Conservation (phyloP, 1,140 invertebrate genomes). For the Lasaia peninsularis region DNA sequence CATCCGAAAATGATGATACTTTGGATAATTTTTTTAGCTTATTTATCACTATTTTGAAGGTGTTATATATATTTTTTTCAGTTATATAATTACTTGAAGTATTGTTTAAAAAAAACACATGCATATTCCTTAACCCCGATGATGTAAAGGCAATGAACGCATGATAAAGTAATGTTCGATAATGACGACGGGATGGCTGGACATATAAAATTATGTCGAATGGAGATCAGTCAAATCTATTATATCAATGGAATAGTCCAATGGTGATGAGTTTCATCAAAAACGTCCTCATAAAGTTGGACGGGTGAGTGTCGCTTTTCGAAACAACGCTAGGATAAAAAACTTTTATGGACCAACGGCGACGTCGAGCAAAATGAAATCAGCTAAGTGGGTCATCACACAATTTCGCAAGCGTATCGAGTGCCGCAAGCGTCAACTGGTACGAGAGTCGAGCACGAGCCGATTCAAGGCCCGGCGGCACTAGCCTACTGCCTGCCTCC, state of each 20-base stretch:
- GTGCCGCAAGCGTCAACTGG: slow-evolving; percentile 72
- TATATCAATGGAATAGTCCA: neutral
- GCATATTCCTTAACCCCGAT: no score
- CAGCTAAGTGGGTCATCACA: slow-evolving; percentile 73
- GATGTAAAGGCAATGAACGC: no score
- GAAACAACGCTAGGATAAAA: slow-evolving; percentile 57
- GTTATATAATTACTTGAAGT: no score
- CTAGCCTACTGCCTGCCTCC: slow-evolving; percentile 30
- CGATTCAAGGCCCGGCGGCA: slow-evolving; percentile 65
- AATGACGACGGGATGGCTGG: no score
- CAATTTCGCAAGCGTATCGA: slow-evolving; percentile 76
- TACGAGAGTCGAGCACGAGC: slow-evolving; percentile 45
- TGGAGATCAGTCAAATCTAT: no score
- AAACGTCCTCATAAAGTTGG: slow-evolving; percentile 3
- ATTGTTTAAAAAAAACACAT: no score
- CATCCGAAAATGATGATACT: no score
- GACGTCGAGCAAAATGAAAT: slow-evolving; percentile 67
- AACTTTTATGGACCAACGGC: slow-evolving; percentile 53
- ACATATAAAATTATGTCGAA: no score
- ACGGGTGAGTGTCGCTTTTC: slow-evolving; percentile 29
- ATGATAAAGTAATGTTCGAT: no score
- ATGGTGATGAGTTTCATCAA: neutral
- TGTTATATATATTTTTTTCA: no score
- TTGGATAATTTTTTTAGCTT: no score
- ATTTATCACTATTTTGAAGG: no score